phyloP scores from a whole-genome alignment of 2,888 invertebrate genomes.

The Sympetrum striolatum region DNA sequence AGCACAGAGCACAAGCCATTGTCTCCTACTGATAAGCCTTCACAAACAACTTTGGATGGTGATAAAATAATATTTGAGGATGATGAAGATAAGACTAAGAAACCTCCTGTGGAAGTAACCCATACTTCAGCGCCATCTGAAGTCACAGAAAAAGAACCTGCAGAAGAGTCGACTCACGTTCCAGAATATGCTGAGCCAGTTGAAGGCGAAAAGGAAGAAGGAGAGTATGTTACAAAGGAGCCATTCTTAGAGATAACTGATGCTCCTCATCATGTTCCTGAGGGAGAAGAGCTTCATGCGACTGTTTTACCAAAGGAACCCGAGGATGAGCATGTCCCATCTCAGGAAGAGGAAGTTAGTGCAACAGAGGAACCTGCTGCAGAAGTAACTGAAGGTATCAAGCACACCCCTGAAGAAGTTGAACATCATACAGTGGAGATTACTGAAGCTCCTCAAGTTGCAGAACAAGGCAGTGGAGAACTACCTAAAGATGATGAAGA shows the following conservation, averaged over 20 bases:
- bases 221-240: not conserved
- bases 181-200: slow-evolving; percentile 34
- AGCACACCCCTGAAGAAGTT: not conserved
- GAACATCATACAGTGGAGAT: not conserved
- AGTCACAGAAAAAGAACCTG: slow-evolving; percentile 46
- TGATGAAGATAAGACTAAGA: slow-evolving; percentile 46
- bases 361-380: not conserved
- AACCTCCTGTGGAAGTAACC: slow-evolving; percentile 46
- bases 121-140: slow-evolving; percentile 47
- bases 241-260: not conserved
- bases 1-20: not conserved
- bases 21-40: not conserved
- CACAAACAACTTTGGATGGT: not conserved
- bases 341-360: not conserved
- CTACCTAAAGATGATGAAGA: not conserved
- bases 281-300: not conserved
- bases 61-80: slow-evolving; percentile 18
- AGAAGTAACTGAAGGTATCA: not conserved
- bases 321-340: not conserved
- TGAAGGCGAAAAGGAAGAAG: not conserved
- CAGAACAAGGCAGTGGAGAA: not conserved
- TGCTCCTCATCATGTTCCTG: not conserved
- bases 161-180: slow-evolving; percentile 41
- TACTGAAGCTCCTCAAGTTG: not conserved
- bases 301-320: not conserved